A percentile compares a stretch with the other conserved stretches of the same genome.
Evolutionary conservation across 2,113 vertebrate genomes (phyloP).

Genomic region (Elephas maximus): DNA sequence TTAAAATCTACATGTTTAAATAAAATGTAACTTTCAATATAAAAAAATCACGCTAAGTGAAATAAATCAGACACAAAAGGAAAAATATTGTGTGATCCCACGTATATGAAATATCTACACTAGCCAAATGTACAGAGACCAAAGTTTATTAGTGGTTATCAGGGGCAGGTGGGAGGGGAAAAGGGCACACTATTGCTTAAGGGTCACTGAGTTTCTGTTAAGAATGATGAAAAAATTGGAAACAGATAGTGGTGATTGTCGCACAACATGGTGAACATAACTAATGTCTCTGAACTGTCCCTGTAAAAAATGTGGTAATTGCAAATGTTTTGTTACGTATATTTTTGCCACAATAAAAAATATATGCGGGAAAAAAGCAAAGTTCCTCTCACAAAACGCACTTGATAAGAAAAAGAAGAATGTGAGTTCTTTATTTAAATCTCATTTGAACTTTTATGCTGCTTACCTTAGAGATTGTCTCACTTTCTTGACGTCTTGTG

Average conservation of each 20-base stretch:
- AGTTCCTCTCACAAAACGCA: not conserved
- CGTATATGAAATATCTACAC: not conserved
- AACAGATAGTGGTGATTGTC: not conserved
- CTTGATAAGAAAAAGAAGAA: not conserved
- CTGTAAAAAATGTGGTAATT: not conserved
- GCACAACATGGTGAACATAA: not conserved
- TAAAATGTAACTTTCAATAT: too few relatives aligned
- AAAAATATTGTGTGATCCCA: not conserved
- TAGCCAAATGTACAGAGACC: not conserved
- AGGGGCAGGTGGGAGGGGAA: not conserved
- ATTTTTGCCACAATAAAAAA: not conserved
- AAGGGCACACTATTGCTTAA: not conserved
- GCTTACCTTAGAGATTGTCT: conserved; percentile 36
- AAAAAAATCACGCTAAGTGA: not conserved
- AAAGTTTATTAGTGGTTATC: not conserved
- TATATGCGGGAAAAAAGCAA: not conserved
- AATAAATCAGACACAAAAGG: not conserved
- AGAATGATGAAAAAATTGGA: not conserved
- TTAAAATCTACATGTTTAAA: too few relatives aligned
- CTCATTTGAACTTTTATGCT: conserved; percentile 41
- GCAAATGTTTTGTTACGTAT: not conserved
- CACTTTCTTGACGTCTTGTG: conserved; percentile 41
- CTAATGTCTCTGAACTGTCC: not conserved
- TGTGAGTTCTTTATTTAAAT: conserved; percentile 37
- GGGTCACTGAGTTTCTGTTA: not conserved